Base-by-base conservation (phyloP, 2,113 vertebrate genomes). In the Psilopogon haemacephalus region DNA sequence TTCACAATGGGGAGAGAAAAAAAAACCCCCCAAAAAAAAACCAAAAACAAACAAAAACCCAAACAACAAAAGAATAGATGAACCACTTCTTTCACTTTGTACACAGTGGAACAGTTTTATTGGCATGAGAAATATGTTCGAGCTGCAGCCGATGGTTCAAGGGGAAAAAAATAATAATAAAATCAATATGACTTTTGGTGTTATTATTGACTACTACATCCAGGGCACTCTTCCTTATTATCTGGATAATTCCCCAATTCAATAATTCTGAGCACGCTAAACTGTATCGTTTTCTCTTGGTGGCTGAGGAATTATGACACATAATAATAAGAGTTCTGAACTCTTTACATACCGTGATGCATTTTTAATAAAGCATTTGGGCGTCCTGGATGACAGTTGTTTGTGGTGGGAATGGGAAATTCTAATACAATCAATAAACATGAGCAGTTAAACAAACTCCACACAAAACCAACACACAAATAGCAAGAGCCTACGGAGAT, bases 151-250 rank as follows among this genome's bases (percentile, higher is more conserved):
- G 7, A 88, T 91, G 96, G 54, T 75, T 94, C 55, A 95, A 40
- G 88, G n/a, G n/a, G n/a, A n/a, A n/a, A n/a, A n/a, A n/a, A n/a
- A n/a, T n/a, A n/a, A n/a, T 14, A 40, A 48, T 95, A 89, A 96
- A 97, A 96, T 97, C 97, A 97, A 94, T 96, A 91, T 58, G 69
- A 82, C 48, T 96, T 95, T 94, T 93, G 70, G 38, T 94, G 82
- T 82, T 96, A 80, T 93, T 97, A 97, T 95, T 96, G 93, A 94
- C 77, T 86, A 70, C 32, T 33, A 46, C 59, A 92, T 95, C 95
- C 95, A 92, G 94, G 54, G 17, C 60, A 92, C 44, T 44, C 50
- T 87, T 90, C 27, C 30, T 93, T 95, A 87, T 78, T 89, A 90
- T 86, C 73, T 93, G 56, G 54, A 28, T 90, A 95, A 92, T 91